Conservation (phyloP, 2,888 invertebrate genomes). For the Parnassius orleans region DNA sequence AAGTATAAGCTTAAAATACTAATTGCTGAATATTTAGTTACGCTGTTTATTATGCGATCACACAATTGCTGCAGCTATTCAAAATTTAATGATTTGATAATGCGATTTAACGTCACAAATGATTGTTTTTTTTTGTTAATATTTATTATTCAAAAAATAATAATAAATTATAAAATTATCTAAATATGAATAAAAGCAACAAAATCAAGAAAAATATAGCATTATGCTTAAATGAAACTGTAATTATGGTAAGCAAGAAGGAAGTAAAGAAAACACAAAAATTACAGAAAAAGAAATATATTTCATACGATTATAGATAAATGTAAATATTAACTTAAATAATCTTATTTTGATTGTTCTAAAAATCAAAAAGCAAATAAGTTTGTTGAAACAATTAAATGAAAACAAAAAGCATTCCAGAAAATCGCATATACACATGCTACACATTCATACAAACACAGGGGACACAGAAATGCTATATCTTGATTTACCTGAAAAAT, state of each 20-base stretch:
- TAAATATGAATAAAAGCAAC: no score
- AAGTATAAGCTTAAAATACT: no score
- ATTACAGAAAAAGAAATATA: constrained; percentile 13
- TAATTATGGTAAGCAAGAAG: constrained; percentile 15
- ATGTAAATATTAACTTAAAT: constrained; percentile 7
- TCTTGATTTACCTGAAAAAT: constrained; percentile 84
- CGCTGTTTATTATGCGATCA: no score
- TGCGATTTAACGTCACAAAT: no score
- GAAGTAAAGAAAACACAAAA: constrained; percentile 26
- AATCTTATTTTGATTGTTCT: constrained; percentile 5
- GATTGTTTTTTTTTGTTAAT: no score
- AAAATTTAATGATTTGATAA: no score
- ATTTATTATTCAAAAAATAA: no score
- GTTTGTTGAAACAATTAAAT: not conserved
- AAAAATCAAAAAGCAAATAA: constrained; percentile 17
- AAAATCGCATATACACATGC: constrained; percentile 43
- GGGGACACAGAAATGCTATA: constrained; percentile 28
- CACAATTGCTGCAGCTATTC: no score
- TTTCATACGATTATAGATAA: constrained; percentile 7
- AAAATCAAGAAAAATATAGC: no score
- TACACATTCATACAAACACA: constrained; percentile 33
- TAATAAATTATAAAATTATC: no score
- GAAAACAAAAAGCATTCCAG: constrained; percentile 28
- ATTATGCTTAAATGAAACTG: not conserved
- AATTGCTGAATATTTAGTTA: no score